Conservation (phyloP, 2,888 invertebrate species). For the Stenodema calcarata region DNA sequence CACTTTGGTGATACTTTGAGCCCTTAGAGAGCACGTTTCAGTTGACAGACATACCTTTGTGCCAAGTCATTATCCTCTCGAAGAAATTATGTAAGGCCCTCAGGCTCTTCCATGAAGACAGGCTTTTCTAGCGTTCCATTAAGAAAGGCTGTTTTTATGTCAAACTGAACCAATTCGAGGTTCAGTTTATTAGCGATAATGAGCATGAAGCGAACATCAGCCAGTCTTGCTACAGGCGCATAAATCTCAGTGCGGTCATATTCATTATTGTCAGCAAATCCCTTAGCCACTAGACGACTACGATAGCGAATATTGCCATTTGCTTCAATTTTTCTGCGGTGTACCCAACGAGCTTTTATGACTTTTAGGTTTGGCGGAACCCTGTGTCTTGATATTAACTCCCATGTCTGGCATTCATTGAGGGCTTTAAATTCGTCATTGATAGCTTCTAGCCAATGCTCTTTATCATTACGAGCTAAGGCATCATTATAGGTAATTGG, state of each 20-base stretch:
- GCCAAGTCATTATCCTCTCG: neutral
- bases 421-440: neutral
- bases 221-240: neutral
- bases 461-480: neutral
- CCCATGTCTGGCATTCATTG: neutral
- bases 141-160: constrained; percentile 12
- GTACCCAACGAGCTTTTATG: neutral
- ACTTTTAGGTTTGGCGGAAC: neutral
- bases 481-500: neutral
- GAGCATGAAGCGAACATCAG: neutral
- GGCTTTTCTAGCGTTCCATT: neutral
- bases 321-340: neutral
- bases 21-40: neutral
- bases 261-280: neutral
- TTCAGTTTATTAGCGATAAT: neutral
- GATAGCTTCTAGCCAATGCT: neutral
- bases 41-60: neutral
- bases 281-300: neutral
- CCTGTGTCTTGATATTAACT: no score
- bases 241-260: neutral
- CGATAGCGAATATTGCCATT: neutral
- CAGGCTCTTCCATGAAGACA: neutral
- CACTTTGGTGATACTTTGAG: neutral
- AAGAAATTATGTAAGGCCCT: neutral
- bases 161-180: neutral